phyloP scores from a whole-genome alignment of 2,888 invertebrate species.

The Drosophila kanekoi region DNA sequence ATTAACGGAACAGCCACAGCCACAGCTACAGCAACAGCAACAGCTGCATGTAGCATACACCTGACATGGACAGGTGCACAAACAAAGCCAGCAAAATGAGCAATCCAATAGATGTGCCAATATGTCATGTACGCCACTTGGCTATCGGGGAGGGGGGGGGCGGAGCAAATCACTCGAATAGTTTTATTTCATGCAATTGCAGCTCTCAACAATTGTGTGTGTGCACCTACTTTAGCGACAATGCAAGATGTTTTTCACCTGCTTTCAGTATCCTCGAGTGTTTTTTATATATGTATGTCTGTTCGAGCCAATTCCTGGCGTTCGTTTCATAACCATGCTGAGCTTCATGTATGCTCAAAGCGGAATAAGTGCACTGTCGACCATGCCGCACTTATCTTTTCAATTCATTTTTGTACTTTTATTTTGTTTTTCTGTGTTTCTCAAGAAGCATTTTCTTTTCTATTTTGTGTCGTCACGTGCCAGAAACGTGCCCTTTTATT shows the following conservation, averaged over 20 bases:
- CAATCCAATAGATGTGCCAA: not conserved
- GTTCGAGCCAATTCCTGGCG: slow-evolving; percentile 4
- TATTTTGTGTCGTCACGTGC: slow-evolving; percentile 65
- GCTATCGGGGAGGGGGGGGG: not conserved
- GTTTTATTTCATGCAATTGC: slow-evolving; percentile 29
- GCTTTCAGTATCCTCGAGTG: slow-evolving; percentile 6
- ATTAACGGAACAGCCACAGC: slow-evolving; percentile 31
- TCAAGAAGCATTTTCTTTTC: slow-evolving; percentile 20
- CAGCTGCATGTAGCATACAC: slow-evolving; percentile 17
- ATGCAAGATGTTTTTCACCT: slow-evolving; percentile 13
- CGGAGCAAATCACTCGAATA: slow-evolving; percentile 28
- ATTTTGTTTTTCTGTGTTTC: slow-evolving; percentile 13
- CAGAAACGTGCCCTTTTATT: slow-evolving; percentile 51
- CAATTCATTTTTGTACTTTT: slow-evolving; percentile 35
- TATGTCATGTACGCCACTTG: too few relatives aligned
- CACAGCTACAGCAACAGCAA: not conserved
- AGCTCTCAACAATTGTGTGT: slow-evolving; percentile 1
- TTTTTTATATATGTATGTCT: slow-evolving; percentile 15
- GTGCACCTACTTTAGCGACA: slow-evolving; percentile 2
- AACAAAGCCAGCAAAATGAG: not conserved
- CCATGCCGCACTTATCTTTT: slow-evolving; percentile 39
- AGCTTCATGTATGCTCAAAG: not conserved
- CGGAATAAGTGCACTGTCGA: slow-evolving; percentile 5
- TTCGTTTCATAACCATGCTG: slow-evolving; percentile 13
- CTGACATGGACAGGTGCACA: not conserved